Evolutionary conservation across 2,113 vertebrate genomes (phyloP).

Genomic region (Oreotrochilus melanogaster): DNA sequence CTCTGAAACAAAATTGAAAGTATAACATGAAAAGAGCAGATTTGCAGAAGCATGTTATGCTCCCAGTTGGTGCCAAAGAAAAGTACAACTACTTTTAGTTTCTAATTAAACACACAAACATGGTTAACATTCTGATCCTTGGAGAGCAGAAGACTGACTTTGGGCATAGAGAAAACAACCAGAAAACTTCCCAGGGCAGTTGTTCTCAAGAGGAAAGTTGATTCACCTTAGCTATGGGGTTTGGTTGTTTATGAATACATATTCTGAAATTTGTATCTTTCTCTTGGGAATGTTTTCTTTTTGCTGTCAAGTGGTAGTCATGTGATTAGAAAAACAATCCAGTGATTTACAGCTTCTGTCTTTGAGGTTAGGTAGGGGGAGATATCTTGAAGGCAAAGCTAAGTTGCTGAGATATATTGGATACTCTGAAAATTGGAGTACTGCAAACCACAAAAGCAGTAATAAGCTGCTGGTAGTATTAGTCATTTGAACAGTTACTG

Average conservation of each 20-base stretch:
- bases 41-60: background rate
- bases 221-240: background rate
- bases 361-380: background rate
- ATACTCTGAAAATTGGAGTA: background rate
- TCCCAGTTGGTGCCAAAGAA: background rate
- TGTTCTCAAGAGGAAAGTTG: background rate
- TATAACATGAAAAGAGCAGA: background rate
- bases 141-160: background rate
- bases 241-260: background rate
- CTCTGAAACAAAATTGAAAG: background rate
- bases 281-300: slow-evolving; percentile 15
- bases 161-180: background rate
- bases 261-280: background rate
- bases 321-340: background rate
- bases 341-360: background rate
- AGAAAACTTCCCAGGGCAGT: background rate
- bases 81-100: background rate
- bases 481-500: background rate
- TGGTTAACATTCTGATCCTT: background rate
- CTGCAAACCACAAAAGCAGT: background rate
- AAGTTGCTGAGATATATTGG: background rate
- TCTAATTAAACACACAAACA: background rate
- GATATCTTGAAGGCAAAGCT: background rate
- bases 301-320: background rate
- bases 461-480: background rate